A percentile compares a stretch with the other conserved stretches of the same genome.
Evolutionary conservation across 30 jellyfish, hydroid and myxozoan species (phyloP).

Genomic region (Morbakka virulenta): DNA sequence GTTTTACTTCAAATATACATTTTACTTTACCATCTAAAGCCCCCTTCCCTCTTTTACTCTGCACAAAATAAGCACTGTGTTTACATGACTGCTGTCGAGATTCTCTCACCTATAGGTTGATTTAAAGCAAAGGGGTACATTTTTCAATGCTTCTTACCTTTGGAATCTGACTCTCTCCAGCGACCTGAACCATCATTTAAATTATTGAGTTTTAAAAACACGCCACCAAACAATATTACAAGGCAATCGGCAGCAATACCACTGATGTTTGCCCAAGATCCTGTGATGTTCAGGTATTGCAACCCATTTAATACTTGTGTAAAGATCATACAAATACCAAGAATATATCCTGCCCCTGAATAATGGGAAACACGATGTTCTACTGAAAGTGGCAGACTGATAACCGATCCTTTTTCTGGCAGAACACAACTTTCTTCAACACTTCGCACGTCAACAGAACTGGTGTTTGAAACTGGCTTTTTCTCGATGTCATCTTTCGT

Average conservation of each 20-base stretch:
- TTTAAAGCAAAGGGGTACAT: no score
- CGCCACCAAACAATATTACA: not conserved
- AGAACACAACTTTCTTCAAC: not conserved
- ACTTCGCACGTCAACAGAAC: not conserved
- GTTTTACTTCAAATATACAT: no score
- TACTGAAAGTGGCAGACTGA: not conserved
- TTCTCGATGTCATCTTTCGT: not conserved
- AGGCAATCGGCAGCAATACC: constrained; percentile 6
- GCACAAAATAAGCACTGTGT: no score
- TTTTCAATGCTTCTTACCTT: no score
- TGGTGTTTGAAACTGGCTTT: not conserved
- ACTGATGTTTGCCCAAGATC: constrained; percentile 16
- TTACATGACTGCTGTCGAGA: no score
- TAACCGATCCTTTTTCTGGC: not conserved
- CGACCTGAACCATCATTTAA: not conserved
- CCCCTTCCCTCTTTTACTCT: no score
- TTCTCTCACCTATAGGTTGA: no score
- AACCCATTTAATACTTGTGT: constrained; percentile 5
- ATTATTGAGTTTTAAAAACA: not conserved
- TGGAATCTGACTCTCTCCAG: not conserved
- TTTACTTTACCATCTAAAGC: no score
- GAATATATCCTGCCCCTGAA: constrained; percentile 13
- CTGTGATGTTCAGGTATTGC: constrained; percentile 19
- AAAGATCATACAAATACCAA: not conserved
- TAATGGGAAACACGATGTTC: not conserved